Evolutionary conservation across 2,113 vertebrate species (phyloP).

Genomic region (Ploceus nigricollis): DNA sequence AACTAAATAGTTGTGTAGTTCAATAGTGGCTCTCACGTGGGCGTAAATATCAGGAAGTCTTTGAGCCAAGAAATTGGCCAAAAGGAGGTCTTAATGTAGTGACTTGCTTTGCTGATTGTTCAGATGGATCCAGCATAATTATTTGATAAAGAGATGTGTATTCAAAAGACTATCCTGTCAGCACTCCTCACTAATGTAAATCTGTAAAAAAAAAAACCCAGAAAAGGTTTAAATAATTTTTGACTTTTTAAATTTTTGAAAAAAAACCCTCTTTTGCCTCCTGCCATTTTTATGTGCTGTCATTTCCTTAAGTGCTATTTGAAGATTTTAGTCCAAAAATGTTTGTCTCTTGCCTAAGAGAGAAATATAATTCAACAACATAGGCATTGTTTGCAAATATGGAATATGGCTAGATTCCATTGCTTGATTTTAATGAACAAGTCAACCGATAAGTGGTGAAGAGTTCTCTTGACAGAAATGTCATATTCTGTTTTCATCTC

Average conservation of each 20-base stretch:
- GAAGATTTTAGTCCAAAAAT: background rate
- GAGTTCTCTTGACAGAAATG: background rate
- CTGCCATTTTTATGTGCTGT: background rate
- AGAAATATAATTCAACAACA: background rate
- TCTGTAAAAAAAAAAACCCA: background rate
- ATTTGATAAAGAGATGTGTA: background rate
- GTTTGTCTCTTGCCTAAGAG: background rate
- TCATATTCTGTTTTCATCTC: background rate
- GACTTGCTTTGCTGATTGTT: background rate
- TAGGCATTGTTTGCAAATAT: background rate
- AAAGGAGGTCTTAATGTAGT: background rate
- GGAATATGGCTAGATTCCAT: background rate
- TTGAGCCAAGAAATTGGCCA: background rate
- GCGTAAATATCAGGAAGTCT: background rate
- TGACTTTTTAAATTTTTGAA: background rate
- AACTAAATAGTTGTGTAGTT: background rate
- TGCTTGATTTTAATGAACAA: background rate
- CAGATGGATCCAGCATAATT: background rate
- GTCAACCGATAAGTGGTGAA: background rate
- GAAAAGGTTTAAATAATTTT: background rate
- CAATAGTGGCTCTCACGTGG: background rate
- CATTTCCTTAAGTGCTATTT: background rate
- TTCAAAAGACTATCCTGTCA: background rate
- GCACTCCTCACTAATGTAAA: background rate
- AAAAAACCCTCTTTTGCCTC: background rate